A percentile compares a stretch with the other conserved stretches of the same genome.
These are phyloP conservation scores for Nycticryphes semicollaris DNA, from an alignment of 2,113 vertebrate species.

Conservation along the genomic window DNA sequence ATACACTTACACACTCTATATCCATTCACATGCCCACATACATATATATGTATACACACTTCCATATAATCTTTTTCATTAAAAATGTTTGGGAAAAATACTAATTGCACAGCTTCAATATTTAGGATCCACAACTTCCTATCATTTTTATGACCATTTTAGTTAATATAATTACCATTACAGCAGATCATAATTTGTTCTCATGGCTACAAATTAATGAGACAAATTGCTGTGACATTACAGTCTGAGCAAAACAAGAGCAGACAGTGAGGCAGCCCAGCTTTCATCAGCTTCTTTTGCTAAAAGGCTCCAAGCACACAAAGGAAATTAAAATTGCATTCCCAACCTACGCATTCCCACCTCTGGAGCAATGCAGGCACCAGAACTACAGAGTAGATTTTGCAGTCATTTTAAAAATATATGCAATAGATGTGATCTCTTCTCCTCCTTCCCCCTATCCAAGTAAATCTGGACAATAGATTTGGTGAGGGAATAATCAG, in stretches of 20 bases:
- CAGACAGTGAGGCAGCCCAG: neutral
- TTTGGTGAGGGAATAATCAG: neutral
- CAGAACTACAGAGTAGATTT: neutral
- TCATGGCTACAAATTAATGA: slow-evolving; percentile 17
- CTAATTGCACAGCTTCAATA: neutral
- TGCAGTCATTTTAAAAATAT: fast-evolving
- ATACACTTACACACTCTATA: neutral
- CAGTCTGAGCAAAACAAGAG: neutral
- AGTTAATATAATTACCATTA: neutral
- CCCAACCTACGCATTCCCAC: neutral
- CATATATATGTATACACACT: fast-evolving
- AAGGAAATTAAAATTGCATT: neutral
- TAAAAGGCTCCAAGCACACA: neutral
- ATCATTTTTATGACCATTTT: neutral
- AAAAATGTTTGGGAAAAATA: neutral
- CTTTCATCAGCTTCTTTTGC: neutral
- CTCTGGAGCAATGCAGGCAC: neutral
- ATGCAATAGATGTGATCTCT: fast-evolving
- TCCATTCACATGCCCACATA: neutral
- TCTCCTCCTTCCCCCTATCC: neutral
- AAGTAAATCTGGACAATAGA: neutral
- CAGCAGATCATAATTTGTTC: slow-evolving; percentile 18
- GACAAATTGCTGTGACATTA: neutral
- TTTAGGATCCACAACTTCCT: neutral
- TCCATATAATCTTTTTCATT: neutral